Percentiles rank a stretch among this genome's conserved stretches.
Evolutionary conservation across 2,797 vertebrate species (phyloP).

Genomic region (Chloroceryle amazona): DNA sequence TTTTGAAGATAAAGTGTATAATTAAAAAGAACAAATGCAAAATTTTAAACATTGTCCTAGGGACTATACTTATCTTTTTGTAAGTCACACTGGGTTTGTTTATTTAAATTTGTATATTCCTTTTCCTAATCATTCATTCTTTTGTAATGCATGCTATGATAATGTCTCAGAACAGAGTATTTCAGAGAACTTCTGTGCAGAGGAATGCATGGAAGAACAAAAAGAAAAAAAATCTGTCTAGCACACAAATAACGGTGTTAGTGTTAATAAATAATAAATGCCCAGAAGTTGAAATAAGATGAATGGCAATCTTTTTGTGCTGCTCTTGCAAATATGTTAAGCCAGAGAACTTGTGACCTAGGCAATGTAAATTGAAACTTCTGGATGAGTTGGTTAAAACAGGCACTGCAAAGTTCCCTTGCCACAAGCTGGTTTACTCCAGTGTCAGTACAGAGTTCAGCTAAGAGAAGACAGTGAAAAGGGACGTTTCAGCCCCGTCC

Average conservation of each 20-base stretch:
- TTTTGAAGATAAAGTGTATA: background rate
- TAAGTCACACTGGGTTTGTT: background rate
- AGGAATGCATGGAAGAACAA: background rate
- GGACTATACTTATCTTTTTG: background rate
- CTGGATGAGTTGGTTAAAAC: background rate
- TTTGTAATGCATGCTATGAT: background rate
- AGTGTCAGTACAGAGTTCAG: background rate
- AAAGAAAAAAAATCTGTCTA: background rate
- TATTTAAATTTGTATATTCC: background rate
- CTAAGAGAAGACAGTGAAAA: background rate
- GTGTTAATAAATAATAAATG: background rate
- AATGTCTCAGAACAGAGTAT: background rate
- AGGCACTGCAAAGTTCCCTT: background rate
- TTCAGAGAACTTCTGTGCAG: background rate
- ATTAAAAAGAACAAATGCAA: background rate
- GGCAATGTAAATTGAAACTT: background rate
- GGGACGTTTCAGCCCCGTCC: background rate
- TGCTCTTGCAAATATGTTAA: background rate
- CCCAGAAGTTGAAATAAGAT: background rate
- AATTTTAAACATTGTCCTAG: background rate
- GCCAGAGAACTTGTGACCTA: background rate
- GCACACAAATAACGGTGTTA: background rate
- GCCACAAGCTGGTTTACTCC: background rate
- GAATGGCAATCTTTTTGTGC: background rate
- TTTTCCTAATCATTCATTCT: background rate